These are phyloP conservation scores for Girardinus metallicus DNA, from an alignment of 2,797 vertebrate species.

Conservation along the genomic window DNA sequence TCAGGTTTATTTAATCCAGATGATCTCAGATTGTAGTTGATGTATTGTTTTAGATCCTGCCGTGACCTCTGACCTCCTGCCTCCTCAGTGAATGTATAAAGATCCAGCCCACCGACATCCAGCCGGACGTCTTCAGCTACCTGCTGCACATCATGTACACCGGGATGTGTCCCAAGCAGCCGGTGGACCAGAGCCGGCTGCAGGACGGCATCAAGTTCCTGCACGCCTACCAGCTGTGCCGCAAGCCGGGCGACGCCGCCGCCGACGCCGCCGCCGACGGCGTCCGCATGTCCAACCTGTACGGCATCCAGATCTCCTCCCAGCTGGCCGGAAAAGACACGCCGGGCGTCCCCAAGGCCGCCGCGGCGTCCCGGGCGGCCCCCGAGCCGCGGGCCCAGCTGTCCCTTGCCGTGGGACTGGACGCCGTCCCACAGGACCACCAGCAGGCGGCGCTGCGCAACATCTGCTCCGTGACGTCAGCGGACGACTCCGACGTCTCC, in stretches of 20 bases:
- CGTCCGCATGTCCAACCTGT: constrained; percentile 93
- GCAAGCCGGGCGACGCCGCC: constrained; percentile 82
- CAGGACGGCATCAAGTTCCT: constrained; percentile 97
- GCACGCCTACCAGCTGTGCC: constrained; percentile 92
- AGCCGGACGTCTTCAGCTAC: constrained; percentile 98
- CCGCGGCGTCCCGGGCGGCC: constrained; percentile 25
- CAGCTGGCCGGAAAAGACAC: constrained; percentile 87
- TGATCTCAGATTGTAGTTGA: background rate
- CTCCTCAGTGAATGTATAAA: constrained; percentile 94
- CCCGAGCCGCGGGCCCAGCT: constrained; percentile 79
- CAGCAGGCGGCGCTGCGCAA: constrained; percentile 72
- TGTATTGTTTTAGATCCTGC: background rate
- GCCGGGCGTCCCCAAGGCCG: constrained; percentile 60
- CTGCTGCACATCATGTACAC: constrained; percentile 99
- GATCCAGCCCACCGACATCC: constrained; percentile 97
- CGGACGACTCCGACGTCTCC: constrained; percentile 80
- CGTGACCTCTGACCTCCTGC: background rate
- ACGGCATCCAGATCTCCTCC: constrained; percentile 96
- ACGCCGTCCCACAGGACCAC: constrained; percentile 81
- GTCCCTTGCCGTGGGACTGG: constrained; percentile 86
- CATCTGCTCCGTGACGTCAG: constrained; percentile 76
- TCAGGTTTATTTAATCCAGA: too few species aligned
- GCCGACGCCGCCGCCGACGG: constrained; percentile 80
- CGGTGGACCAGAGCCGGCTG: constrained; percentile 89
- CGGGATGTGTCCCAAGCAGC: constrained; percentile 91